Conservation (phyloP, 2,797 vertebrate genomes). For the Nannoperca obscura region DNA sequence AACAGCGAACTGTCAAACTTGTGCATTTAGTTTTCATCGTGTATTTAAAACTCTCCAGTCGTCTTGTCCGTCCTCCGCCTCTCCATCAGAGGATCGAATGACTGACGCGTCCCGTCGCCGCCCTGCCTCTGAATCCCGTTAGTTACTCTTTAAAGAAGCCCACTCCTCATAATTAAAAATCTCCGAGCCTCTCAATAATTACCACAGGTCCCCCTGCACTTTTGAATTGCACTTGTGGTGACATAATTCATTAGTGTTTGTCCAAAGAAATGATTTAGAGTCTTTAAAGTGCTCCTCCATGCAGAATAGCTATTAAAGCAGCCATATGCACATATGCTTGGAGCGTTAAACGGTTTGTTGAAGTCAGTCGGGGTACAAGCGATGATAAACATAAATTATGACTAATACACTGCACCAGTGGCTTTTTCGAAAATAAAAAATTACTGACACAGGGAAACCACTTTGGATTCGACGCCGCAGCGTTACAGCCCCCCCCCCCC, state of each 20-base stretch:
- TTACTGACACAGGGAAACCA: conserved; percentile 97
- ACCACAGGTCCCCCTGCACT: conserved; percentile 76
- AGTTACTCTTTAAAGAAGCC: conserved; percentile 74
- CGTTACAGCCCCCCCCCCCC: conserved; percentile 85
- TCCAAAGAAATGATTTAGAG: conserved; percentile 86
- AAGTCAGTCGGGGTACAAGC: conserved; percentile 95
- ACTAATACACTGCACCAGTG: conserved; percentile 98
- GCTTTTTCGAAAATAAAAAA: conserved; percentile 95
- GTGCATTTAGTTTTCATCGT: fast-evolving
- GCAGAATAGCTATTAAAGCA: conserved; percentile 98
- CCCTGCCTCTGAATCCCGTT: conserved; percentile 58
- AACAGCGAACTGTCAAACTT: neutral
- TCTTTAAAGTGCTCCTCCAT: conserved; percentile 93
- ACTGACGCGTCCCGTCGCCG: conserved; percentile 2
- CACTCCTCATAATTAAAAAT: conserved; percentile 72
- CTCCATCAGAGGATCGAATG: conserved; percentile 12
- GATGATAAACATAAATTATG: conserved; percentile 99
- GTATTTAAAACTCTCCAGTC: neutral
- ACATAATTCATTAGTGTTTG: conserved; percentile 88
- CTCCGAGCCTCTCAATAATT: conserved; percentile 77
- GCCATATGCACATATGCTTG: conserved; percentile 91
- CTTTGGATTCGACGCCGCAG: conserved; percentile 89
- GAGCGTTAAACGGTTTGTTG: conserved; percentile 99
- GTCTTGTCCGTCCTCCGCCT: neutral
- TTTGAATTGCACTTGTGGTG: conserved; percentile 80